phyloP scores from a whole-genome alignment of 2,888 invertebrate genomes.

The Teleiodes luculella region DNA sequence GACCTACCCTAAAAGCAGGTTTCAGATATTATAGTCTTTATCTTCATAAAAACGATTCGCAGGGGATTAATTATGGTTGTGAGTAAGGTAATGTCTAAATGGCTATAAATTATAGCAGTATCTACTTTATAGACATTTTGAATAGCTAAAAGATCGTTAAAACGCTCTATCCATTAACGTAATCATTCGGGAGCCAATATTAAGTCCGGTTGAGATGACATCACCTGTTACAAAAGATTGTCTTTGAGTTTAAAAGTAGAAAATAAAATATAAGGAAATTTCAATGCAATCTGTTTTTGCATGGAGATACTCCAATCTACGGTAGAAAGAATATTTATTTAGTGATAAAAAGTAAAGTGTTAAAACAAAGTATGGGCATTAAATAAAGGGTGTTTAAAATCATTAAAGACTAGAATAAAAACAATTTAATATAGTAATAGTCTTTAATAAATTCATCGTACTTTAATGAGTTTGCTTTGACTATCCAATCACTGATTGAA shows the following conservation, averaged over 20 bases:
- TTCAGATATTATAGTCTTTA: neutral
- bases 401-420: no score
- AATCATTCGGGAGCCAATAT: slow-evolving; percentile 68
- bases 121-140: slow-evolving; percentile 69
- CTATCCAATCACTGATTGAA: no score
- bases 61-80: slow-evolving; percentile 38
- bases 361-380: no score
- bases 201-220: slow-evolving; percentile 27
- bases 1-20: neutral
- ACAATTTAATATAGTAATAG: no score
- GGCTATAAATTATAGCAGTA: slow-evolving; percentile 63
- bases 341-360: no score
- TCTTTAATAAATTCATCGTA: no score
- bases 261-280: no score
- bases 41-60: slow-evolving; percentile 39
- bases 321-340: no score
- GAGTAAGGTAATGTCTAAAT: slow-evolving; percentile 50
- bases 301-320: no score
- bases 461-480: no score
- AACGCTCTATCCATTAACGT: slow-evolving; percentile 66
- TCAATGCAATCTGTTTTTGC: no score
- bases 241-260: neutral
- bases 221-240: neutral
- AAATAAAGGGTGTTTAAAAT: no score
- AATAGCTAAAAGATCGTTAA: slow-evolving; percentile 67